These are phyloP conservation scores for Dolichotis patagonum DNA, from an alignment of 2,113 vertebrate species.

Conservation along the genomic window DNA sequence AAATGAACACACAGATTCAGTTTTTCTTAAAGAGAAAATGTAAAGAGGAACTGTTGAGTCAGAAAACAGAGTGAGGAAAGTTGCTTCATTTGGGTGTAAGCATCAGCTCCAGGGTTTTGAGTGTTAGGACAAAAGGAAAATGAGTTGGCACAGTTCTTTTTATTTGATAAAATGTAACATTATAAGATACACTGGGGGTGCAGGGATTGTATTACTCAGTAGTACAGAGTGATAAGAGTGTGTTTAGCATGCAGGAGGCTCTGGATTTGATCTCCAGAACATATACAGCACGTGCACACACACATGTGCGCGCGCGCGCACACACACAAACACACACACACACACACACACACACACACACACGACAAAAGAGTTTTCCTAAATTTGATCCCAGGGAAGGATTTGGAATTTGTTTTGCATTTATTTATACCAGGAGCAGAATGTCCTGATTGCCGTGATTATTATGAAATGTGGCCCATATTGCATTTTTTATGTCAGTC, in stretches of 20 bases:
- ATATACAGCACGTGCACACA: background rate
- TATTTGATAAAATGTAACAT: background rate
- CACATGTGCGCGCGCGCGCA: background rate
- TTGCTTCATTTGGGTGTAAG: background rate
- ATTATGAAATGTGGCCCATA: background rate
- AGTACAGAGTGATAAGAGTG: background rate
- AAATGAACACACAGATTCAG: background rate
- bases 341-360: background rate
- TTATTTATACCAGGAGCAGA: background rate
- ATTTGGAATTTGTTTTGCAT: background rate
- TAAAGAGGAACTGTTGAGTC: background rate
- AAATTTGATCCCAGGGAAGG: background rate
- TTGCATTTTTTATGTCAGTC: background rate
- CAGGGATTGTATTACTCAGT: background rate
- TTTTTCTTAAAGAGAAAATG: background rate
- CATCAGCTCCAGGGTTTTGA: background rate
- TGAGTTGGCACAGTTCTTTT: background rate
- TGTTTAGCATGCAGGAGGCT: background rate
- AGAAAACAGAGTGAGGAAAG: slow-evolving; percentile 26
- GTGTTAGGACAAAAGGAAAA: background rate
- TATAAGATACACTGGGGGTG: background rate
- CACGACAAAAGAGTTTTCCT: background rate
- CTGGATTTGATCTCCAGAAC: background rate
- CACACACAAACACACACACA: background rate
- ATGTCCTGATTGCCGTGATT: background rate